Evolutionary conservation across 2,113 vertebrate genomes (phyloP).

Genomic region (Psettodes erumei): DNA sequence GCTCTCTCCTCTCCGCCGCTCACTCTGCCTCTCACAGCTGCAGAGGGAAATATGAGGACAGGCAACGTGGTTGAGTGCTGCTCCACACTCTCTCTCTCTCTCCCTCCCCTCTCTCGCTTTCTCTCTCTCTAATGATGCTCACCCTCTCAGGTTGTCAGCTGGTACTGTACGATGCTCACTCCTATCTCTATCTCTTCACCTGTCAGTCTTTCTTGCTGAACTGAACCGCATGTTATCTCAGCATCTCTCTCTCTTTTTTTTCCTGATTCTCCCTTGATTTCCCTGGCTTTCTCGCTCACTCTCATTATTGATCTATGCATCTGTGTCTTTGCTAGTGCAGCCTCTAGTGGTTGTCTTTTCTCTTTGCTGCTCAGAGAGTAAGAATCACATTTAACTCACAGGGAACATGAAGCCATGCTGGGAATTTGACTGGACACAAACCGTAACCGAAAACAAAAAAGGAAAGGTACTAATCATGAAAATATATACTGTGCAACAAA

Average conservation of each 20-base stretch:
- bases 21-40: slow-evolving; percentile 76
- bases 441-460: neutral
- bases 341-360: slow-evolving; percentile 81
- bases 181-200: slow-evolving; percentile 52
- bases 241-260: slow-evolving; percentile 43
- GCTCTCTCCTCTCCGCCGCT: slow-evolving; percentile 73
- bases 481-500: neutral
- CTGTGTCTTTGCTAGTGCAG: slow-evolving; percentile 75
- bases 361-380: slow-evolving; percentile 26
- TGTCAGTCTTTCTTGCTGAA: slow-evolving; percentile 49
- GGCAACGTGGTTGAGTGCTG: slow-evolving; percentile 65
- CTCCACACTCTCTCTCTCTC: slow-evolving; percentile 54
- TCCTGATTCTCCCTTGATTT: slow-evolving; percentile 63
- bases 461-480: neutral
- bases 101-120: slow-evolving; percentile 22
- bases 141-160: slow-evolving; percentile 53
- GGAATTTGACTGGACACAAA: neutral
- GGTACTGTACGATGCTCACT: slow-evolving; percentile 31
- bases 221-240: slow-evolving; percentile 51
- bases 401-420: slow-evolving; percentile 1
- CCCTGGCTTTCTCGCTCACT: slow-evolving; percentile 47
- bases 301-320: slow-evolving; percentile 67
- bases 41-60: slow-evolving; percentile 76
- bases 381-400: slow-evolving; percentile 12
- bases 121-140: slow-evolving; percentile 32